These are phyloP conservation scores for Lomographa bimaculata DNA, from an alignment of 2,888 invertebrate genomes.

Conservation along the genomic window DNA sequence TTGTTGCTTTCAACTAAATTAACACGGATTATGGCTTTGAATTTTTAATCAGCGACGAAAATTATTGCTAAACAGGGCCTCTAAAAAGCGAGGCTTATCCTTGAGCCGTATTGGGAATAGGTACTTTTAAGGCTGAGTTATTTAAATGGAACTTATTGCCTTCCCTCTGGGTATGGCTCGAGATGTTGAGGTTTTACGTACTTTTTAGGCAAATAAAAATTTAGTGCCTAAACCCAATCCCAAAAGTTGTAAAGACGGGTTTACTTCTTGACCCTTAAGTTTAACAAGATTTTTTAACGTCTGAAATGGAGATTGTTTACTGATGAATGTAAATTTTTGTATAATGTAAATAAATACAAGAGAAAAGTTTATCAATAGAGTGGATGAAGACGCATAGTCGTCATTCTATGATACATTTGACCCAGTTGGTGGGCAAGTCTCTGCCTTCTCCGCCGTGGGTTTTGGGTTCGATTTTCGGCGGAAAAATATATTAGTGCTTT, in stretches of 20 bases:
- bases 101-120: slow-evolving; percentile 39
- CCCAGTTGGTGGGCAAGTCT: no score
- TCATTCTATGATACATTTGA: no score
- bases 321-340: no score
- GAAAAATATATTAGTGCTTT: no score
- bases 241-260: slow-evolving; percentile 15
- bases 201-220: slow-evolving; percentile 10
- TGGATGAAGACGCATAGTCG: no score
- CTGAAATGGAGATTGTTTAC: no score
- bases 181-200: slow-evolving; percentile 33
- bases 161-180: slow-evolving; percentile 38
- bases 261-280: slow-evolving; percentile 2
- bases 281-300: no score
- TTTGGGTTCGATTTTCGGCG: no score
- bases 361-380: no score
- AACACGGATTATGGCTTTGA: slow-evolving; percentile 16
- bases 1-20: slow-evolving; percentile 21
- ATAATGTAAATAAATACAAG: no score
- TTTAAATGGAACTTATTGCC: slow-evolving; percentile 51
- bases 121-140: slow-evolving; percentile 43
- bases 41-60: slow-evolving; percentile 22
- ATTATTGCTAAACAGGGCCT: slow-evolving; percentile 17
- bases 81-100: slow-evolving; percentile 18
- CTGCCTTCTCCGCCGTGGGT: no score
- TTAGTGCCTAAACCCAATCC: slow-evolving; percentile 5